phyloP scores from a whole-genome alignment of 2,797 vertebrate genomes.

The Bufotes viridis region DNA sequence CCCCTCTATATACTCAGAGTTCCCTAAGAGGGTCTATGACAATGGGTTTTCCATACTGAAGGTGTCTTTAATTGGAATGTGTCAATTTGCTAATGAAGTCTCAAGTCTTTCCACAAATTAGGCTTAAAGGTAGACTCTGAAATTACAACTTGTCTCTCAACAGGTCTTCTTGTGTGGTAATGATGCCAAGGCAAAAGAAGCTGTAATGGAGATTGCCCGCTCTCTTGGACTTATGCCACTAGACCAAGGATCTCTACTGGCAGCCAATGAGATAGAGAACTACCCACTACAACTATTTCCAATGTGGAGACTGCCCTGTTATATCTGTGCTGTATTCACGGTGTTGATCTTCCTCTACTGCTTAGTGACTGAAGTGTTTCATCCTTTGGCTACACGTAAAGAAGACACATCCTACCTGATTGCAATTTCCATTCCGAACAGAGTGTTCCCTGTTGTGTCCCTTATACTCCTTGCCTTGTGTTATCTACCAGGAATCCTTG shows the following conservation, averaged over 20 bases:
- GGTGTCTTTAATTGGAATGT: too few species aligned
- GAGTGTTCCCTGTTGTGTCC: slow-evolving; percentile 84
- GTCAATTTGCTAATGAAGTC: too few species aligned
- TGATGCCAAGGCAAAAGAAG: slow-evolving; percentile 80
- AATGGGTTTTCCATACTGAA: too few species aligned
- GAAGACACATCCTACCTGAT: slow-evolving; percentile 82
- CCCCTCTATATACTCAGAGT: too few species aligned
- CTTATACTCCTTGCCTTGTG: slow-evolving; percentile 87
- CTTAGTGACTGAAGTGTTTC: slow-evolving; percentile 78
- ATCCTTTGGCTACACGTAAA: slow-evolving; percentile 71
- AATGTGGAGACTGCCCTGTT: slow-evolving; percentile 86
- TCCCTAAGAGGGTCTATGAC: too few species aligned
- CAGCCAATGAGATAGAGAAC: slow-evolving; percentile 89
- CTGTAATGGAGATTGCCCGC: slow-evolving; percentile 80
- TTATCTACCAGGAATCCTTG: slow-evolving; percentile 90
- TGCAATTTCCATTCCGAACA: slow-evolving; percentile 86
- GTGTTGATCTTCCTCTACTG: slow-evolving; percentile 82
- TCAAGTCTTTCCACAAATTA: too few species aligned
- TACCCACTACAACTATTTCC: slow-evolving; percentile 91
- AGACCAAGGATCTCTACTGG: slow-evolving; percentile 86
- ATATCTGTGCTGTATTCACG: slow-evolving; percentile 76
- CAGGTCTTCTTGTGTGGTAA: slow-evolving; percentile 92
- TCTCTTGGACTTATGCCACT: slow-evolving; percentile 83
- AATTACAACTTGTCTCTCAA: background rate
- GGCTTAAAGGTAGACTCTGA: too few species aligned